Percentiles rank a stretch among this genome's conserved stretches.
Conservation (phyloP, 2,888 invertebrate genomes). For the Acleris sparsana region DNA sequence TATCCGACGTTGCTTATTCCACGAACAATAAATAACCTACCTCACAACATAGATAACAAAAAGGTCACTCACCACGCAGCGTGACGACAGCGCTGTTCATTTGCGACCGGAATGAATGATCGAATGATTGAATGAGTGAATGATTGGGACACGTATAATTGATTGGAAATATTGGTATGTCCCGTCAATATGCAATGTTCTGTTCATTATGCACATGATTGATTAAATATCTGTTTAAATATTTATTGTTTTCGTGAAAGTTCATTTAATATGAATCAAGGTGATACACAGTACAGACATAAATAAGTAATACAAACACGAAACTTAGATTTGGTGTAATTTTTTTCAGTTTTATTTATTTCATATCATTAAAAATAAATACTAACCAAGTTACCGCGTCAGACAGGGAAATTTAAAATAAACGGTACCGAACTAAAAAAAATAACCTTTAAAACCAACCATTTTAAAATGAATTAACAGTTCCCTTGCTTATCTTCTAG, state of each 20-base stretch:
- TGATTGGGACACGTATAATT: conserved; percentile 25
- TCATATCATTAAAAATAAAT: no score
- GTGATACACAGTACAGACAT: no score
- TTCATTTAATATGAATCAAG: neutral
- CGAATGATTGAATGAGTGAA: conserved; percentile 13
- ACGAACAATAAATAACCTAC: conserved; percentile 6
- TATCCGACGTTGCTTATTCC: neutral
- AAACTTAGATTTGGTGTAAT: no score
- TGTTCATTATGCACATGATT: conserved; percentile 1
- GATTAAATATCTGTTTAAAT: neutral
- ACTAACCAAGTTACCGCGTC: no score
- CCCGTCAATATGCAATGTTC: neutral
- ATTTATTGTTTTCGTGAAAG: neutral
- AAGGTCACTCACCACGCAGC: conserved; percentile 14
- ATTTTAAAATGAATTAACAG: conserved; percentile 1
- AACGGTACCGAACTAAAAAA: no score
- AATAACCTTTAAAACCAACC: neutral
- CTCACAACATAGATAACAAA: conserved; percentile 4
- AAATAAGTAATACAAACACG: no score
- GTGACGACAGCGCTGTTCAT: conserved; percentile 5
- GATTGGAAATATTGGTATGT: conserved; percentile 7
- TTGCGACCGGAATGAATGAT: conserved; percentile 9
- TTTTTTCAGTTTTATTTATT: no score
- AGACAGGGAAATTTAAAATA: neutral
- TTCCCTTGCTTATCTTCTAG: conserved; percentile 23